These are phyloP conservation scores for Cheilosia vernalis DNA, from an alignment of 2,888 invertebrate species.

Conservation along the genomic window DNA sequence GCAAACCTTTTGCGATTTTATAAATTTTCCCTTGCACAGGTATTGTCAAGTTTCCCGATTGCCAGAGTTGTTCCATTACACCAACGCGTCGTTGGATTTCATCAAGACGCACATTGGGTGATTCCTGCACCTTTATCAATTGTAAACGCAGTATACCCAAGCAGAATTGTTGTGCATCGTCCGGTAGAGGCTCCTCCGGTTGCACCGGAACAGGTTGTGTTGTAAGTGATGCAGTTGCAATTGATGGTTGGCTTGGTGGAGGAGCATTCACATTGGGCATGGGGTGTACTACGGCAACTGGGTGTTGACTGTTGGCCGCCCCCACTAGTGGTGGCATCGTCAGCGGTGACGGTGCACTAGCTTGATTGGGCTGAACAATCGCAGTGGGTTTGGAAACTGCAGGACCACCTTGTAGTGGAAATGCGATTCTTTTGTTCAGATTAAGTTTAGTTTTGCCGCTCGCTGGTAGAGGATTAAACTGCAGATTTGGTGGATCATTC, in stretches of 20 bases:
- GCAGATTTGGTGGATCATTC: slow-evolving; percentile 82
- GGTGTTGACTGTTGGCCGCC: slow-evolving; percentile 75
- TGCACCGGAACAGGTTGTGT: slow-evolving; percentile 45
- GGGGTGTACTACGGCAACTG: slow-evolving; percentile 79
- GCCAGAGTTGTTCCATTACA: slow-evolving; percentile 79
- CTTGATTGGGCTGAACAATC: slow-evolving; percentile 78
- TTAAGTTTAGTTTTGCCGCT: slow-evolving; percentile 80
- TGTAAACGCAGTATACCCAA: slow-evolving; percentile 76
- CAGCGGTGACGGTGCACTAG: slow-evolving; percentile 70
- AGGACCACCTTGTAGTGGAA: slow-evolving; percentile 79
- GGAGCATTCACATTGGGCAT: slow-evolving; percentile 76
- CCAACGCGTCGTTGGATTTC: slow-evolving; percentile 78
- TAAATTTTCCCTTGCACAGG: slow-evolving; percentile 78
- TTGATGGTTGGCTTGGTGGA: slow-evolving; percentile 50
- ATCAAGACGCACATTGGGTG: slow-evolving; percentile 77
- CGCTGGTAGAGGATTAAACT: slow-evolving; percentile 76
- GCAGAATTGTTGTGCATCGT: slow-evolving; percentile 74
- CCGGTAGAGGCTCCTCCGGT: slow-evolving; percentile 68
- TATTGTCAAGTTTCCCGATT: slow-evolving; percentile 77
- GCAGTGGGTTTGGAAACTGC: slow-evolving; percentile 78
- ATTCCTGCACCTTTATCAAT: slow-evolving; percentile 76
- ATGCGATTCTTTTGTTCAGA: slow-evolving; percentile 81
- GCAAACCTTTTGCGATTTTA: slow-evolving; percentile 77
- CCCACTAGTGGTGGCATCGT: slow-evolving; percentile 72
- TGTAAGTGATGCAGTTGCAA: slow-evolving; percentile 48